Base-by-base conservation (phyloP, 2,797 vertebrate species). In the Nyctibius grandis region DNA sequence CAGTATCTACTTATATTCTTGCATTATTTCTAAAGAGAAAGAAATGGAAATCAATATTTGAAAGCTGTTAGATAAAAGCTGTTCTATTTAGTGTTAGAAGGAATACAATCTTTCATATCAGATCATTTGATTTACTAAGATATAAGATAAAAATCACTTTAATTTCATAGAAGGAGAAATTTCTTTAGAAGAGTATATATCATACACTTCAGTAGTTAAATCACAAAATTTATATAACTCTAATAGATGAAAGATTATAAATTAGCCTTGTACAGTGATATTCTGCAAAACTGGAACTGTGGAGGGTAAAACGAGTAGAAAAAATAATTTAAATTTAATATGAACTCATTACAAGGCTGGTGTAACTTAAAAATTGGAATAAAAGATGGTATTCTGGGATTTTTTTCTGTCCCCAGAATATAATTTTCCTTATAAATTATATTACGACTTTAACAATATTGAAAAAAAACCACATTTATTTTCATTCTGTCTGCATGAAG, bases 391-490 rank as follows among this genome's bases (percentile, higher is more conserved):
- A 6, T 36, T 1, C 3, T 88, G 23, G 3, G 0, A n/a, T 4
- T 23, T 82, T 67, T 57, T 79, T 42, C 31, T 74, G 15, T 51
- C 14, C 6, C 8, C 12, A 88, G 15, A 51, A 33, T 34, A 76
- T 50, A 9, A 36, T 73, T 87, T 85, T 48, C 23, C 11, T 59
- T 84, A 65, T 26, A 50, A 73, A 63, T 76, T 56, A 50, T 53
- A 28, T 6, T 36, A 29, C 5, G 3, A 33, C 15, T 70, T 74
- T 10, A 68, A 51, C 5, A n/a, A 13, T 47, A 44, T 15, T 51
- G 16, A 1, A 26, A 77, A 87, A n/a, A 44, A 5, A 0, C 4
- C 15, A 15, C 5, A 14, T 45, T 60, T 2, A 4, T 67, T 29
- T 48, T 69, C 1, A 23, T 59, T 80, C 26, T 76, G 6, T 31